Evolutionary conservation across 2,113 vertebrate species (phyloP), one percentile per base, ranked within the genome.

Genomic region (Verasper variegatus): DNA sequence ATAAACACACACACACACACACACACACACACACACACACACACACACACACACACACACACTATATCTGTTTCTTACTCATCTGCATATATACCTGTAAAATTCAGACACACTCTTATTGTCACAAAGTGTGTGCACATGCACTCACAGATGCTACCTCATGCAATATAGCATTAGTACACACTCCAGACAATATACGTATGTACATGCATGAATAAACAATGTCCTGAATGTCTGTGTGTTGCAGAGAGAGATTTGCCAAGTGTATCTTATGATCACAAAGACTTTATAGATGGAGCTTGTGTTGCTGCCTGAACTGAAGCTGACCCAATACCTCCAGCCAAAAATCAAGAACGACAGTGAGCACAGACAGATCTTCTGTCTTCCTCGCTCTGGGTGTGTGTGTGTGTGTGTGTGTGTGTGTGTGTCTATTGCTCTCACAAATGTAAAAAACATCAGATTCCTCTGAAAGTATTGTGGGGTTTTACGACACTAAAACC

Each of bases 241-340:
- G 23, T 55, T 27, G 47, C 26, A 69, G 68, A 24, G 54, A 66
- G 59, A 59, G 31, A 27, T 65, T 52, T 76, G 80, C 82, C 88
- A 87, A 85, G 81, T 82, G 77, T 74, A 82, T 91, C 75, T 87
- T 72, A 74, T 87, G 79, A 88, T 88, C 74, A 81, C 63, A 59
- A 6, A 31, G 31, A 31, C 79, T 89, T 90, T 86, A 87, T 89
- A 87, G 78, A 83, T 66, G 26, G 81, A 81, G 83, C 26, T 65
- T 77, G 63, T 72, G 60, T 74, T 80, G 63, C 59, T 78, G 78
- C 71, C 68, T 80, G 83, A 73, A 77, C 86, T 68, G 37, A 40
- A 70, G 71, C 52, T 20, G 14, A 74, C 70, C 37, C 26, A 63
- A 42, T 56, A 52, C 56, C 70, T 74, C 31, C 65, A 78, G 80